phyloP scores from a whole-genome alignment of 1,140 invertebrate genomes.

The Monomorium pharaonis region DNA sequence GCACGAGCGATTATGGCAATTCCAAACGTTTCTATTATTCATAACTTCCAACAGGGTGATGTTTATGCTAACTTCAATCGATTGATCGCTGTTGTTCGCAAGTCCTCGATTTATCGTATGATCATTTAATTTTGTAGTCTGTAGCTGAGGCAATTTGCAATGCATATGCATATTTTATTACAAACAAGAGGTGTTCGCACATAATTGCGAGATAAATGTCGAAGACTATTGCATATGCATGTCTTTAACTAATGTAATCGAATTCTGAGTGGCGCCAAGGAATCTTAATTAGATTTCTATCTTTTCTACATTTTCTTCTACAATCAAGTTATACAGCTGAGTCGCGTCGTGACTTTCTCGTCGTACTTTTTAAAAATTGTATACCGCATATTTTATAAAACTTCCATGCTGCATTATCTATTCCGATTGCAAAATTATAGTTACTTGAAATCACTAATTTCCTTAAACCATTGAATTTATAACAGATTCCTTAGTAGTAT shows the following conservation, averaged over 20 bases:
- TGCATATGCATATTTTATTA: constrained; percentile 52
- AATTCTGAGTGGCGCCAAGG: constrained; percentile 47
- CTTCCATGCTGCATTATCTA: background rate
- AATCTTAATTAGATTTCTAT: constrained; percentile 68
- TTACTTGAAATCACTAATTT: background rate
- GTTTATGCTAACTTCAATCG: background rate
- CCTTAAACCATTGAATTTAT: too few relatives aligned
- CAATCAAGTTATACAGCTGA: background rate
- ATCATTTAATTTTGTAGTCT: constrained; percentile 29
- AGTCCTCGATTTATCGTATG: background rate
- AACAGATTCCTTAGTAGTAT: background rate
- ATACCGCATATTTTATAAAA: background rate
- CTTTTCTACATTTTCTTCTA: constrained; percentile 38
- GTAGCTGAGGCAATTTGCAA: background rate
- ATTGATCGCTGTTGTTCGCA: constrained; percentile 4
- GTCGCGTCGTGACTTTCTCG: background rate
- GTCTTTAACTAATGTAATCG: constrained; percentile 49
- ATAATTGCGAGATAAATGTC: constrained; percentile 56
- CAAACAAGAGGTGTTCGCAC: constrained; percentile 7
- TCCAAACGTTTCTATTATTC: constrained; percentile 39
- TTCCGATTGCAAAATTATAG: background rate
- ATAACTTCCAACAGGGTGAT: background rate
- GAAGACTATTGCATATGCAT: constrained; percentile 34
- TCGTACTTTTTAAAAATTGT: background rate
- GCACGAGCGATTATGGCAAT: background rate